phyloP scores from a whole-genome alignment of 2,797 vertebrate genomes.

The Cynodonichthys magdalenae region DNA sequence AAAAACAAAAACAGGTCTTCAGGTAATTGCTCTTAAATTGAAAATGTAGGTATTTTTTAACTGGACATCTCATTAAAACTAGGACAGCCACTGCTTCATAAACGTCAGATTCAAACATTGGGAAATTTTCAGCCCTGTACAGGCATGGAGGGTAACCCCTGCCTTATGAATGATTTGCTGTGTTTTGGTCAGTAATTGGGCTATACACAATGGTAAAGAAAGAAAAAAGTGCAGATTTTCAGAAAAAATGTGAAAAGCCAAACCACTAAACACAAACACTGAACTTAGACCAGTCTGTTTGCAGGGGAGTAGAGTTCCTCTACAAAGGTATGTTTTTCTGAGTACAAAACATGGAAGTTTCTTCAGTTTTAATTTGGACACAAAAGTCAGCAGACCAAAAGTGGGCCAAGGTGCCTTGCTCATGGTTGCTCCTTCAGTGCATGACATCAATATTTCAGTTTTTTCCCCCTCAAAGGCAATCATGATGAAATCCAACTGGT shows the following conservation, averaged over 20 bases:
- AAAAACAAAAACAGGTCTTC: no score
- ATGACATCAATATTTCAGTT: slow-evolving; percentile 49
- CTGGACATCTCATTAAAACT: slow-evolving; percentile 52
- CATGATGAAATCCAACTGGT: slow-evolving; percentile 27
- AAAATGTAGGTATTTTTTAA: slow-evolving; percentile 45
- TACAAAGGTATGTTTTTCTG: slow-evolving; percentile 13
- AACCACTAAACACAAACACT: slow-evolving; percentile 38
- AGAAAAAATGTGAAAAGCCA: slow-evolving; percentile 30
- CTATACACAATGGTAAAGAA: slow-evolving; percentile 44
- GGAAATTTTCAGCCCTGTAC: slow-evolving; percentile 50
- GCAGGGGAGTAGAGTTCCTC: not conserved
- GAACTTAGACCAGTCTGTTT: slow-evolving; percentile 30
- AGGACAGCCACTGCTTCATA: slow-evolving; percentile 29
- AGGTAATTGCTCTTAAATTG: slow-evolving; percentile 8
- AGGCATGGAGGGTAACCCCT: slow-evolving; percentile 48
- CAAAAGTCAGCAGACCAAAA: slow-evolving; percentile 10
- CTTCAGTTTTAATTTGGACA: slow-evolving; percentile 31
- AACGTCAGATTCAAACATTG: slow-evolving; percentile 54
- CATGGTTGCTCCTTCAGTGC: slow-evolving; percentile 13
- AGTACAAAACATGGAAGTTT: not conserved
- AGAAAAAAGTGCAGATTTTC: slow-evolving; percentile 52
- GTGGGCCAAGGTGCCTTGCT: slow-evolving; percentile 6
- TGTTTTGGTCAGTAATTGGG: slow-evolving; percentile 73
- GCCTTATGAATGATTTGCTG: slow-evolving; percentile 71
- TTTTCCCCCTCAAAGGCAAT: slow-evolving; percentile 48